These are phyloP conservation scores for Ophioninae sp. DNA, from an alignment of 2,888 invertebrate genomes.

Conservation along the genomic window DNA sequence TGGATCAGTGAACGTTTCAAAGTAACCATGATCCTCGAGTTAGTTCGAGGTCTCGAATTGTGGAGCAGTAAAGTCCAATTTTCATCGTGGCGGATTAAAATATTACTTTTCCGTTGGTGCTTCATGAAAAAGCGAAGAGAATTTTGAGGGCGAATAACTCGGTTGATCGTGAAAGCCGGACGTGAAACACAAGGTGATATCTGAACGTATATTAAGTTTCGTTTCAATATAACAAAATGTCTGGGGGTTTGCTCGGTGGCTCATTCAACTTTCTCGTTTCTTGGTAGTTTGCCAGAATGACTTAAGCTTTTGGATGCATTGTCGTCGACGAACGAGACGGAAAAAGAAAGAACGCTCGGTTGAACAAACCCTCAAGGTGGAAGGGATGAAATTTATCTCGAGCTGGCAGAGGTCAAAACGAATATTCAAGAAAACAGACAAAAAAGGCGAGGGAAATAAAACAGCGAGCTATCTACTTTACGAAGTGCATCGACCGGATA, in stretches of 20 bases:
- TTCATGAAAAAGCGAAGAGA: background rate
- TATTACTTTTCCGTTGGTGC: background rate
- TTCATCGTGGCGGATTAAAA: background rate
- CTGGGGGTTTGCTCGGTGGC: conserved; percentile 46
- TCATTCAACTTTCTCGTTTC: conserved; percentile 56
- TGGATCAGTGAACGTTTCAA: background rate
- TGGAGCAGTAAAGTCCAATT: background rate
- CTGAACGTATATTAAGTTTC: conserved; percentile 26
- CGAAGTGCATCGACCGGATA: background rate
- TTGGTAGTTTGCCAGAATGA: conserved; percentile 65
- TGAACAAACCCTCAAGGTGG: conserved; percentile 47
- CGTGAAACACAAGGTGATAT: background rate
- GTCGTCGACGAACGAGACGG: conserved; percentile 36
- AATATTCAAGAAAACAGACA: conserved; percentile 19
- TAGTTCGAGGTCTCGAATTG: background rate
- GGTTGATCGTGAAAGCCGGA: background rate
- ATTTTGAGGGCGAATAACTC: background rate
- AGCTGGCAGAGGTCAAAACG: conserved; percentile 3
- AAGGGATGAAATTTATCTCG: conserved; percentile 24
- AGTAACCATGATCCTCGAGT: background rate
- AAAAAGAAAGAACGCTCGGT: conserved; percentile 39
- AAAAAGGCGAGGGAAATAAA: background rate
- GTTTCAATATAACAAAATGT: conserved; percentile 52
- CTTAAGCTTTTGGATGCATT: conserved; percentile 62
- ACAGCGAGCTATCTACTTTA: background rate